A percentile compares a stretch with the other conserved stretches of the same genome.
Conservation (phyloP, 2,113 vertebrate genomes). For the Mesoclemmys tuberculata region DNA sequence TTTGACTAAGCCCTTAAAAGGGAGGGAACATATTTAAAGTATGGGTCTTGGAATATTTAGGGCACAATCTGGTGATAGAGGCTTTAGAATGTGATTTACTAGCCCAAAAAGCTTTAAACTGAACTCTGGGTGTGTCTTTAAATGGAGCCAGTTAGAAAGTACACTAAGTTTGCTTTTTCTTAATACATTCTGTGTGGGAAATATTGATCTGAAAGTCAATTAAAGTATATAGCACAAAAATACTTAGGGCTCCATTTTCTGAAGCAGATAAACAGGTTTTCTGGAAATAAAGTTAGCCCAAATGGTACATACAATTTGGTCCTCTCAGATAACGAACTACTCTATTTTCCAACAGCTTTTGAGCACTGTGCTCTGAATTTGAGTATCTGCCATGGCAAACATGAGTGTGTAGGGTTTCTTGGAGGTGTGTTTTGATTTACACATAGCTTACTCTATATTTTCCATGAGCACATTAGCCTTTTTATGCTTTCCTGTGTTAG, state of each 20-base stretch:
- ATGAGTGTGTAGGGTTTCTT: not conserved
- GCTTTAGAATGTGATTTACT: not conserved
- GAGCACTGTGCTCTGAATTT: not conserved
- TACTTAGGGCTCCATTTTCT: not conserved
- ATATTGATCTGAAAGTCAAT: not conserved
- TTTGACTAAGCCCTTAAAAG: not conserved
- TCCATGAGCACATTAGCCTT: not conserved
- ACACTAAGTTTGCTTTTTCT: not conserved
- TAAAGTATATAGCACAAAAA: not conserved
- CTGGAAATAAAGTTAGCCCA: not conserved
- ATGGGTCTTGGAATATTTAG: not conserved
- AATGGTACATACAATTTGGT: not conserved
- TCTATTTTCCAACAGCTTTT: not conserved
- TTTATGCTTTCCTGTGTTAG: not conserved
- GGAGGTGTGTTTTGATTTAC: not conserved
- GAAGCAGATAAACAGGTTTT: not conserved
- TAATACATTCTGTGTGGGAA: not conserved
- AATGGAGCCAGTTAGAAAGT: not conserved
- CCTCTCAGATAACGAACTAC: not conserved
- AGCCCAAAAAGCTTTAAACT: not conserved
- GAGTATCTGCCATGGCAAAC: not conserved
- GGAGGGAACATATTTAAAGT: not conserved
- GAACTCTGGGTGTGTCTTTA: not conserved
- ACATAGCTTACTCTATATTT: not conserved
- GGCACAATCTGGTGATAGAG: not conserved